Conservation (phyloP, 2,797 vertebrate species). For the Taenioides sp. region DNA sequence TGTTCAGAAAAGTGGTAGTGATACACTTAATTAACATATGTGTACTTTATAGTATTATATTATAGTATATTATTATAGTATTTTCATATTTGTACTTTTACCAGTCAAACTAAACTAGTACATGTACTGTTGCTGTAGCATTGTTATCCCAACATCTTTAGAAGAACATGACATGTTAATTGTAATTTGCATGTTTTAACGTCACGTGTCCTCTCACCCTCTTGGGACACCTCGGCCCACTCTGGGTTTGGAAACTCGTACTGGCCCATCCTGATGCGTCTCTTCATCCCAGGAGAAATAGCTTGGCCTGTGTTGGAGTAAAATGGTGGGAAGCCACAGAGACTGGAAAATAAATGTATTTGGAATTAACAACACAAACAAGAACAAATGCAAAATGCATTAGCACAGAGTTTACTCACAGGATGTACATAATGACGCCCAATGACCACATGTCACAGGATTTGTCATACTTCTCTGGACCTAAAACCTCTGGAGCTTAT, state of each 20-base stretch:
- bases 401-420: slow-evolving; percentile 83
- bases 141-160: not conserved
- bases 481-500: slow-evolving; percentile 95
- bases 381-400: not conserved
- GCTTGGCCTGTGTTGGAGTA: slow-evolving; percentile 98
- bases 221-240: slow-evolving; percentile 93
- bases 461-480: slow-evolving; percentile 98
- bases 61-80: not conserved
- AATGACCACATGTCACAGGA: slow-evolving; percentile 99
- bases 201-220: slow-evolving; percentile 76
- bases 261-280: slow-evolving; percentile 94
- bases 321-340: slow-evolving; percentile 97
- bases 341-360: slow-evolving; percentile 63
- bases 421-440: slow-evolving; percentile 98
- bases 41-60: not conserved
- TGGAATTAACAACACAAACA: not conserved
- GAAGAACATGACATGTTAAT: not conserved
- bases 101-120: not conserved
- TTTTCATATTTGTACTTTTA: not conserved
- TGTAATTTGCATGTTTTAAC: not conserved
- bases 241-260: slow-evolving; percentile 96
- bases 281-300: slow-evolving; percentile 98
- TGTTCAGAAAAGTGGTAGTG: too few species aligned
- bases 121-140: too few species aligned
- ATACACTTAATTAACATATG: too few species aligned